Percentiles rank a stretch among this genome's conserved stretches.
Evolutionary conservation across 2,113 vertebrate genomes (phyloP).

Genomic region (Pelmatolapia mariae): DNA sequence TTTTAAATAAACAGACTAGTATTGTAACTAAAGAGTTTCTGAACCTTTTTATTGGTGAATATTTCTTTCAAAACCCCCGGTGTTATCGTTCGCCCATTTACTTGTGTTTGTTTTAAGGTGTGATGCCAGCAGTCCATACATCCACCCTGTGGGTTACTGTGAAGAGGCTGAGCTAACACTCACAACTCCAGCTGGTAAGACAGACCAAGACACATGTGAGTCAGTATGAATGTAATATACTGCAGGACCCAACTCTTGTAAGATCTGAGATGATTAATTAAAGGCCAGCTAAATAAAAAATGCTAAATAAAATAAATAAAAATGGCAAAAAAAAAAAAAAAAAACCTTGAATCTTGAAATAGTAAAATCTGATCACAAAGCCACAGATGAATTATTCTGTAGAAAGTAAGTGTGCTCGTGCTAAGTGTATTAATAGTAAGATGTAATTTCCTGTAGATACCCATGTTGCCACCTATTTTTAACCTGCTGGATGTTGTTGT

Average conservation of each 20-base stretch:
- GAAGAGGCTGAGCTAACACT: conserved; percentile 78
- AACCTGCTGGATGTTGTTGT: neutral
- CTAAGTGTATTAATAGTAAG: neutral
- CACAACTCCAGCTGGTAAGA: conserved; percentile 84
- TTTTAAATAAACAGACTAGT: neutral
- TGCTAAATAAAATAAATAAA: neutral
- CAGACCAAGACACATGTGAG: conserved; percentile 37
- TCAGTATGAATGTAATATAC: conserved; percentile 23
- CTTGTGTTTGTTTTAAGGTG: conserved; percentile 69
- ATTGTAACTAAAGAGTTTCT: neutral
- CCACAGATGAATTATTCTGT: neutral
- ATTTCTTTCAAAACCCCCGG: neutral
- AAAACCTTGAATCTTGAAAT: neutral
- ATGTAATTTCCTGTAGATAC: neutral
- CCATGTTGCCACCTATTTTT: neutral
- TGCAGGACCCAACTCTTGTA: neutral
- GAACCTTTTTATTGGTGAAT: neutral
- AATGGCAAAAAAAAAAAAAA: neutral
- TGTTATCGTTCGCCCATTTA: neutral
- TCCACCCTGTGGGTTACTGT: conserved; percentile 86
- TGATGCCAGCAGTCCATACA: conserved; percentile 88
- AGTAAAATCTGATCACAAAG: neutral
- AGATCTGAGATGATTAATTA: neutral
- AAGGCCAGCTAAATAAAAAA: neutral
- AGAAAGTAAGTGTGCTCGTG: neutral